Evolutionary conservation across 2,888 invertebrate genomes (phyloP).

Genomic region (Blastobasis lacticolella): DNA sequence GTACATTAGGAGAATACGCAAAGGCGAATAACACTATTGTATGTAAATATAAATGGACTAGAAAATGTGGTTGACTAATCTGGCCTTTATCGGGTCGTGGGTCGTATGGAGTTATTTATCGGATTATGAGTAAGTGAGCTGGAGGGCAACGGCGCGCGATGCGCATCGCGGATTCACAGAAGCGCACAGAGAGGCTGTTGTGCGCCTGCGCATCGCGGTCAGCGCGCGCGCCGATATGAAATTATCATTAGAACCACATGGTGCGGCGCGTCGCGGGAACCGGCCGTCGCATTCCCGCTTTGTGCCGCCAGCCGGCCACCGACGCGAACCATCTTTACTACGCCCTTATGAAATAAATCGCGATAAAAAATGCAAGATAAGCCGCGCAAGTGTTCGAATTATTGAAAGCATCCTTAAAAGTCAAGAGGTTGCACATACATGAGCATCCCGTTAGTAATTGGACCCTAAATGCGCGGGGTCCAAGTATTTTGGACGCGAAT

Average conservation of each 20-base stretch:
- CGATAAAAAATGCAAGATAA: constrained; percentile 15
- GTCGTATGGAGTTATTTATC: constrained; percentile 37
- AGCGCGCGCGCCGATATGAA: constrained; percentile 48
- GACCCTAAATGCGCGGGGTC: constrained; percentile 42
- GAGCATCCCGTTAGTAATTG: constrained; percentile 40
- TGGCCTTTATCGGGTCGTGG: constrained; percentile 16
- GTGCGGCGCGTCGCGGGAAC: constrained; percentile 16
- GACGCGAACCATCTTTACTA: constrained; percentile 3
- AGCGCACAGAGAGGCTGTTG: constrained; percentile 58
- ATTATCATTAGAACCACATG: constrained; percentile 67
- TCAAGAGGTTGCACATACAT: constrained; percentile 19
- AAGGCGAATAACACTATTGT: constrained; percentile 26
- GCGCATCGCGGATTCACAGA: constrained; percentile 60
- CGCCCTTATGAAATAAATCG: constrained; percentile 15
- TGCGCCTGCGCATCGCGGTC: constrained; percentile 34
- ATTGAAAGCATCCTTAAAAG: constrained; percentile 25
- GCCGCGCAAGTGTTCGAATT: constrained; percentile 19
- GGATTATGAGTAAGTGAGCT: constrained; percentile 43
- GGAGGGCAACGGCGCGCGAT: constrained; percentile 34
- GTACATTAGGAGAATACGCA: constrained; percentile 17
- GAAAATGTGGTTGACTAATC: constrained; percentile 13
- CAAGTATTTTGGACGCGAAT: constrained; percentile 52
- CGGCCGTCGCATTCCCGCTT: neutral
- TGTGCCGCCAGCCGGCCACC: neutral
- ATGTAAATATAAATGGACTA: constrained; percentile 24